Conservation (phyloP, 1,140 invertebrate species). For the Macrobrachium rosenbergii region DNA sequence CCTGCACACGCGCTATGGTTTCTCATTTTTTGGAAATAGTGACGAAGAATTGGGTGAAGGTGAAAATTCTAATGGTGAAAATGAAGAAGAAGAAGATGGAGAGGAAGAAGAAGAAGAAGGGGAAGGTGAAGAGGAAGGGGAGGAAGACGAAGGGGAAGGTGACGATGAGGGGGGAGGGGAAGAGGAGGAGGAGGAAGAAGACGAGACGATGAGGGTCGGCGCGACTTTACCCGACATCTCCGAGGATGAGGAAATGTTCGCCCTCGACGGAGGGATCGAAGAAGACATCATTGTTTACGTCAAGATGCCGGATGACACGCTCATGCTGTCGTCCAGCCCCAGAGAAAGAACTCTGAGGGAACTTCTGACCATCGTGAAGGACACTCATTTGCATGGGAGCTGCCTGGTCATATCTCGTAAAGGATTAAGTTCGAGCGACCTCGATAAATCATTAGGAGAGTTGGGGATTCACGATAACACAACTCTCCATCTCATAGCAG, state of each 20-base stretch:
- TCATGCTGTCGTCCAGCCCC: conserved; percentile 27
- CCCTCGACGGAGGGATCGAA: neutral
- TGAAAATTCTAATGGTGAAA: too few relatives aligned
- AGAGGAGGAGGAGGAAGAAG: neutral
- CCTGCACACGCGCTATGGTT: too few relatives aligned
- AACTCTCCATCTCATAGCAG: conserved; percentile 28
- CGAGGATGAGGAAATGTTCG: neutral
- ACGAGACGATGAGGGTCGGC: neutral
- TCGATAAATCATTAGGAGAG: conserved; percentile 12
- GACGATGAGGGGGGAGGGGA: neutral
- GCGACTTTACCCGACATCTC: neutral
- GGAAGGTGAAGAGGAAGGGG: neutral
- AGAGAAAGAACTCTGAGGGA: conserved; percentile 13
- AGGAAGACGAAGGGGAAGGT: neutral
- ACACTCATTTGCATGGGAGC: neutral
- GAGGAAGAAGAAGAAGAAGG: neutral
- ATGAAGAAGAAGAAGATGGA: neutral
- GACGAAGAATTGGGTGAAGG: too few relatives aligned
- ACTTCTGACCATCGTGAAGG: conserved; percentile 21
- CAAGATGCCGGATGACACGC: conserved; percentile 42
- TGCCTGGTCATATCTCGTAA: conserved; percentile 17
- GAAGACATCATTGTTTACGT: conserved; percentile 52
- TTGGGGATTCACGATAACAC: conserved; percentile 50
- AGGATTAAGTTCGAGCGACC: conserved; percentile 2
- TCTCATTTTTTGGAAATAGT: too few relatives aligned